Base-by-base conservation (phyloP, 1,140 invertebrate genomes). In the Ceratina japonica region DNA sequence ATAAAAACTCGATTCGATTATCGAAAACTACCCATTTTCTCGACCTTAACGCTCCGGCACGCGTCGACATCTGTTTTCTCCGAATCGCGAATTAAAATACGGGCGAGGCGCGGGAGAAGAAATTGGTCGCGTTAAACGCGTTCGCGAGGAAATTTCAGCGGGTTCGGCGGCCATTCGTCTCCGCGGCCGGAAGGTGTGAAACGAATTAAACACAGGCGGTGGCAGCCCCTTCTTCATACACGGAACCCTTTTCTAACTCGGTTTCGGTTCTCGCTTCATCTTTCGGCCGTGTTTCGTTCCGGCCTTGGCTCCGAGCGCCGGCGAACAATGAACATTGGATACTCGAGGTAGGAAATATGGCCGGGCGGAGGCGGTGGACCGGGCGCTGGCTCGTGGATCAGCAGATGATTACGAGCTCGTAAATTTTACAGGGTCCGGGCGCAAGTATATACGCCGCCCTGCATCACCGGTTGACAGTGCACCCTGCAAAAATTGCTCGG, bases 401-500 rank as follows among this genome's bases (percentile, higher is more conserved):
- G 83, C 81, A 75, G 86, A 86, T 88, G 85, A 88, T 88, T 88
- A 87, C 86, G 85, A 76, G 86, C 65, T 85, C 86, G 75, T 87
- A 88, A 88, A 88, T 88, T 81, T 87, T 84, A 65, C 61, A 72
- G 70, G 76, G 80, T 77, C 79, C 59, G 74, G 68, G 49, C 63
- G 31, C 61, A 27, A 3, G 63, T 15, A n/a, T 5, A 58, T 79
- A 64, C 79, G 49, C 79, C 81, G 49, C 76, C 76, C 83, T 44
- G 37, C 37, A 44, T 44, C 37, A 44, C 37, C 37, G 5, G 37
- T 49, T 61, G 37, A 44, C 37, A 44, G 37, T 44, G 37, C 37
- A 10, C 37, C 37, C 37, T 44, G 37, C 5, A 44, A 44, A 44
- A 44, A 44, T 44, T 44, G 37, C 37, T 10, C 37, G 37, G 37